Conservation (phyloP, 2,113 vertebrate species). For the Coturnix japonica region DNA sequence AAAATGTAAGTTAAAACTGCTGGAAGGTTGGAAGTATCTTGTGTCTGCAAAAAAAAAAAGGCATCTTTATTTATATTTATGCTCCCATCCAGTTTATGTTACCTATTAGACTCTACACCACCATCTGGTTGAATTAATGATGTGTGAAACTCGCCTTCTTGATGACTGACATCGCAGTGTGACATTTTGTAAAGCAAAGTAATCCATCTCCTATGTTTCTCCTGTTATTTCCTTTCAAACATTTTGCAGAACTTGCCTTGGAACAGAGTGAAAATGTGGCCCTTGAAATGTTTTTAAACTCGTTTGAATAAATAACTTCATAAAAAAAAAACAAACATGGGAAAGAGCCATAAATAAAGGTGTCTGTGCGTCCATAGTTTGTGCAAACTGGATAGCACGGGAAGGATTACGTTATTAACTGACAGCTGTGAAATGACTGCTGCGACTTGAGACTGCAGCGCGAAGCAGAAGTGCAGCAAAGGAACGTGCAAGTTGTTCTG, state of each 20-base stretch:
- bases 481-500: neutral
- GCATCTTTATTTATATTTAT: conserved; percentile 9
- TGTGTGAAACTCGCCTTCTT: conserved; percentile 29
- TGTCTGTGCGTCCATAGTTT: neutral
- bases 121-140: conserved; percentile 55
- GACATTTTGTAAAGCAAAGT: neutral
- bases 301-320: neutral
- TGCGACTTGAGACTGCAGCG: neutral
- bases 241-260: neutral
- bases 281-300: neutral
- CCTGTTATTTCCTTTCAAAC: neutral
- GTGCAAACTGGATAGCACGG: neutral
- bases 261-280: neutral
- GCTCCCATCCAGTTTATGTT: conserved; percentile 7
- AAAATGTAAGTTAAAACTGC: neutral
- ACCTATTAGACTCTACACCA: neutral
- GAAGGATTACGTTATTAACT: rapidly evolving
- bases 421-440: neutral
- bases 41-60: neutral
- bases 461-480: neutral
- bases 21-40: neutral
- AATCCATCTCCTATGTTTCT: neutral
- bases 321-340: neutral
- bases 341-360: neutral
- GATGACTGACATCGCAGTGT: neutral